phyloP scores from a whole-genome alignment of 2,113 vertebrate genomes.

The Haliaeetus leucogaster region DNA sequence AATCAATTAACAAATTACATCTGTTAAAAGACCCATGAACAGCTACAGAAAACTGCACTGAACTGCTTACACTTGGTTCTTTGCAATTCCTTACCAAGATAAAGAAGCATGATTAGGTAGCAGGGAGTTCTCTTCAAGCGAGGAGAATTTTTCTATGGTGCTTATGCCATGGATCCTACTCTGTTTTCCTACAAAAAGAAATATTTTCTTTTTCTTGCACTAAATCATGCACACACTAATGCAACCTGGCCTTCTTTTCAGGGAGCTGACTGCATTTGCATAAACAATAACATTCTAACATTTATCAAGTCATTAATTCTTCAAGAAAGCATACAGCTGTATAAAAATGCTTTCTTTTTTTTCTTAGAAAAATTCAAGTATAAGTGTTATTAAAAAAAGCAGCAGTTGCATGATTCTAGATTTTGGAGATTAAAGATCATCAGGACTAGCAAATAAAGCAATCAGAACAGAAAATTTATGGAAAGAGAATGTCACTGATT shows the following conservation, averaged over 20 bases:
- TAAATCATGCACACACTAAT: not conserved
- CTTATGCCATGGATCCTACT: not conserved
- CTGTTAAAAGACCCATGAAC: not conserved
- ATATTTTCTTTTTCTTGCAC: not conserved
- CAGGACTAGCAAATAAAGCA: not conserved
- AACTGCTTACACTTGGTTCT: not conserved
- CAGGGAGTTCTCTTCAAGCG: not conserved
- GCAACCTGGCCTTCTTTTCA: not conserved
- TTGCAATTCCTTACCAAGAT: not conserved
- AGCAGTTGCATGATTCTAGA: not conserved
- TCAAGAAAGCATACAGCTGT: constrained; percentile 34
- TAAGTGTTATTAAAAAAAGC: constrained; percentile 22
- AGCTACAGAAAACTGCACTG: not conserved
- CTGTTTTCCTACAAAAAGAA: not conserved
- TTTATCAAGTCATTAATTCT: constrained; percentile 50
- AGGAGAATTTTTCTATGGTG: not conserved
- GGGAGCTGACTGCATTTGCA: constrained; percentile 34
- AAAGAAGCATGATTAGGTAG: not conserved
- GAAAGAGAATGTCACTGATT: not conserved
- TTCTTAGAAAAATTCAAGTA: not conserved
- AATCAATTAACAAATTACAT: not conserved
- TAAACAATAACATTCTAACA: constrained; percentile 46
- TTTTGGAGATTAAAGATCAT: constrained; percentile 1
- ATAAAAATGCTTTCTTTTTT: not conserved
- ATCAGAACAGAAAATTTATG: not conserved